phyloP scores from a whole-genome alignment of 2,888 invertebrate genomes.

The Erpobdella octoculata region DNA sequence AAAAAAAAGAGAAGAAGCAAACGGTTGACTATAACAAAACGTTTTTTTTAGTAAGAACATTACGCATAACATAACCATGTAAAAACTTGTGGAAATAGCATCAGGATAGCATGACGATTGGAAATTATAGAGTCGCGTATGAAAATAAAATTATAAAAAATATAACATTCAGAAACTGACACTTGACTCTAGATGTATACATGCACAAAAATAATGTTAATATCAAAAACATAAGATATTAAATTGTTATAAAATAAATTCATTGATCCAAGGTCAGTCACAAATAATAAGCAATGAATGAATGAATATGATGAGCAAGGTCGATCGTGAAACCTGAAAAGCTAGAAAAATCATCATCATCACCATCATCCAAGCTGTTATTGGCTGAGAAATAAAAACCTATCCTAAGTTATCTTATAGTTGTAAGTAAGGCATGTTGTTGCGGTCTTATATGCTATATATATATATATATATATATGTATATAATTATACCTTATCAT shows the following conservation, averaged over 20 bases:
- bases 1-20: too few relatives aligned
- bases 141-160: constrained; percentile 8
- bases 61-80: too few relatives aligned
- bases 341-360: background rate
- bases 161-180: constrained; percentile 8
- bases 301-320: constrained; percentile 1
- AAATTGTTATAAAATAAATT: constrained; percentile 12
- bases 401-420: background rate
- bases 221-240: background rate
- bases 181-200: constrained; percentile 12
- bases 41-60: too few relatives aligned
- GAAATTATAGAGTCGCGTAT: constrained; percentile 6
- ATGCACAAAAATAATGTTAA: constrained; percentile 12
- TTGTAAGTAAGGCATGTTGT: constrained; percentile 7
- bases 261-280: constrained; percentile 3
- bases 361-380: too few relatives aligned
- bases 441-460: background rate
- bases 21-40: too few relatives aligned
- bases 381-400: background rate
- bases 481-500: background rate
- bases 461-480: too few relatives aligned
- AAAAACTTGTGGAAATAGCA: background rate
- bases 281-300: constrained; percentile 12
- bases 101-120: background rate
- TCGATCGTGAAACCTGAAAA: background rate